Evolutionary conservation across 2,888 invertebrate species (phyloP).

Genomic region (Lepidocyrtoides sp.): DNA sequence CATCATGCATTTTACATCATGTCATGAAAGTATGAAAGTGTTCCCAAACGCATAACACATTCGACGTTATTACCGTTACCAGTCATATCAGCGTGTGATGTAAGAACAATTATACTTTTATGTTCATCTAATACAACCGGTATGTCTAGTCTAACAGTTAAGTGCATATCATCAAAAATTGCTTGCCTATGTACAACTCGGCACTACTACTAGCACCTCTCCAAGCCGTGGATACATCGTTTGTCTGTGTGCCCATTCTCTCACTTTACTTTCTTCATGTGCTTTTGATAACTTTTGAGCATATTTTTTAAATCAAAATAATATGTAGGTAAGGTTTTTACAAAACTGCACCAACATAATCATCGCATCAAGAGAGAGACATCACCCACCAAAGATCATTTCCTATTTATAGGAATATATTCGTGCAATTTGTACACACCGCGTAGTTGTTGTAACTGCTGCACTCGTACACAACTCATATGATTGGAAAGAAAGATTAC

Average conservation of each 20-base stretch:
- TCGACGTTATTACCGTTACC: background rate
- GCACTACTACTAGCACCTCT: background rate
- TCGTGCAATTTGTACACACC: background rate
- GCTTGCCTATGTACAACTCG: background rate
- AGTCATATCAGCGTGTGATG: background rate
- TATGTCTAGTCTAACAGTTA: background rate
- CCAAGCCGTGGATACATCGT: background rate
- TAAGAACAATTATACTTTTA: background rate
- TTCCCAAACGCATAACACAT: background rate
- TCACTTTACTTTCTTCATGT: background rate
- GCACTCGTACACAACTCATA: too few species aligned
- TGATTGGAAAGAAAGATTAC: background rate
- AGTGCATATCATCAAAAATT: background rate
- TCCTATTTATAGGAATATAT: conserved; percentile 1
- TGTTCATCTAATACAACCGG: background rate
- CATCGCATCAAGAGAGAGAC: background rate
- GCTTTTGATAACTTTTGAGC: background rate
- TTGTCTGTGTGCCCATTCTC: conserved; percentile 13
- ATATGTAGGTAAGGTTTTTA: conserved; percentile 17
- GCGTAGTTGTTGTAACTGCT: background rate
- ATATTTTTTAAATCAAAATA: background rate
- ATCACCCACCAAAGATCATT: background rate
- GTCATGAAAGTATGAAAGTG: background rate
- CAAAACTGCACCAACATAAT: conserved; percentile 8
- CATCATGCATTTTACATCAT: background rate